Evolutionary conservation across 2,888 invertebrate genomes (phyloP), one percentile per base, ranked within the genome.

Genomic region (Carcina quercana): DNA sequence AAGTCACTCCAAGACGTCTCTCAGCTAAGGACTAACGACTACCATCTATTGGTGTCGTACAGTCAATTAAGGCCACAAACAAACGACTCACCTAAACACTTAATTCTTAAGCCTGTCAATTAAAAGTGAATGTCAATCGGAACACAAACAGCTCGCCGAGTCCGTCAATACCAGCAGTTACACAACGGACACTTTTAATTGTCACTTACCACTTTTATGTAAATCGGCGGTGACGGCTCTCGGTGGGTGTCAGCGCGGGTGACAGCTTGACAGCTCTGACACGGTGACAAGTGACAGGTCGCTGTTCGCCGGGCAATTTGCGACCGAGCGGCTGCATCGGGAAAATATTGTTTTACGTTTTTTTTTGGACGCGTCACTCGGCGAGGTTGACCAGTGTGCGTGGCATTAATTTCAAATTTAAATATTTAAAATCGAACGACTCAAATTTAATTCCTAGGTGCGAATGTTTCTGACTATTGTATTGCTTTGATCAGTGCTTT

Each of bases 161-260:
- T n/a, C n/a, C n/a, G n/a, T n/a, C n/a, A n/a, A n/a, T 13, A 28
- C 28, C 14, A 11, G 28, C 34, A 27, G 51, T 51, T 47, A 44
- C 48, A 50, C 52, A 53, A 58, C 60, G 56, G 53, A 48, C 54
- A 56, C 62, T 63, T 69, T 67, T 69, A 69, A 69, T 69, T 69
- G 69, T 69, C 70, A 68, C 56, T 66, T 67, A 63, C 59, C 63
- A 66, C 63, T 69, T 70, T 69, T 73, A 79, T 75, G 79, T 72
- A 70, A 75, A 75, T 76, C 69, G 64, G 59, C 55, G 68, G 53
- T 56, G 66, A 55, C 64, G 51, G 56, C 55, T 57, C 56, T 53
- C 54, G 57, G 53, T 55, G 59, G 53, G 58, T 66, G 68, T 69
- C 73, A 62, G 43, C 42, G 37, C 37, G 47, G 31, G 37, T 58